Evolutionary conservation across 2,797 vertebrate genomes (phyloP), one percentile per base, ranked within the genome.

Genomic region (Stomatorhinus walkeri): DNA sequence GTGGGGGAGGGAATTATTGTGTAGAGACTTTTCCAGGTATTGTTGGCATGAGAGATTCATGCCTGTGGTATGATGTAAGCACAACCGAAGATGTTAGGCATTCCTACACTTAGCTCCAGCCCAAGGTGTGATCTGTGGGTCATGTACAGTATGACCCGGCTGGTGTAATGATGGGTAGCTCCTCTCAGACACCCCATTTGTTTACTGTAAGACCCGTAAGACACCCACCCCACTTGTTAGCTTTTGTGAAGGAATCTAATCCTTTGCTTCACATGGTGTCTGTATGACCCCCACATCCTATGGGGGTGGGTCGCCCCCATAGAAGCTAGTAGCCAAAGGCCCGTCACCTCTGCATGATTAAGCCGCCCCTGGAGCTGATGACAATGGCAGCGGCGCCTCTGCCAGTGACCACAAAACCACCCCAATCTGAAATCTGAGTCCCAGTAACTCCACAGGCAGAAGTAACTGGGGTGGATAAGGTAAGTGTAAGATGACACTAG

Each of bases 101-200:
- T 92, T 91, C 91, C 90, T 52, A 0, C 52, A 59, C 61, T 87
- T 9, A 81, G 48, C 49, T 49, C 90, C 28, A 28, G 19, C 87
- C 90, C 88, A 88, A 81, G 90, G 59, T 88, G 89, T 86, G 19
- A 90, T 56, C 85, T 88, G 46, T 28, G 76, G 89, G 22, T 81
- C 88, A 88, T 90, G 88, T 91, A 92, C 92, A 90, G 90, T 90
- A 56, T 0, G 36, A 90, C 88, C 61, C 79, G 87, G 90, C 90
- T 91, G 92, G 91, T 91, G 91, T 92, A 90, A 1, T 12, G 87
- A 88, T 56, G 90, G 88, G 88, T n/a, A 24, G 28, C 49, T 40
- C 59, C 59, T 54, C 64, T 85, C 89, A 59, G 9, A 14, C 61
- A 79, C 49, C 72, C 76, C 6, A 19, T 85, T 87, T 87, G 52